Evolutionary conservation across 2,888 invertebrate species (phyloP), one percentile per base, ranked within the genome.

Genomic region (Tenthredo scrophulariae): DNA sequence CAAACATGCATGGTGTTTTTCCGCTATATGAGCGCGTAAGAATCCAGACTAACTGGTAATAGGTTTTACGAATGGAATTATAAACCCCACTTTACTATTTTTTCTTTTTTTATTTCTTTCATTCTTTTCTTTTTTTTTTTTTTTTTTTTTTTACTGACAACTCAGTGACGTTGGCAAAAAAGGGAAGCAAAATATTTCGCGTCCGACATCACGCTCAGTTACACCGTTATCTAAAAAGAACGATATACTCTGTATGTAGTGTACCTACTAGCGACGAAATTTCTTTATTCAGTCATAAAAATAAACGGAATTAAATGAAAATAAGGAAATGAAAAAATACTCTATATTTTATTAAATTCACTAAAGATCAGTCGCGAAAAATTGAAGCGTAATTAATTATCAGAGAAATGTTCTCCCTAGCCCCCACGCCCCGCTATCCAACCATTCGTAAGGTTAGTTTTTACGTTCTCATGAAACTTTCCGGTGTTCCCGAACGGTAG

Each of bases 401-500:
- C n/a, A 6, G 54, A 77, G 54, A 77, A 54, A 77, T 50, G 18
- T 75, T 22, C 22, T 75, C 62, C 62, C 13, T 13, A 3, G 15
- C 15, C 10, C 6, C n/a, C 6, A 10, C 62, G 26, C 22, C 62
- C 26, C 22, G 22, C 33, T 33, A 4, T 0, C 37, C 37, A 7
- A 7, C 37, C 33, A 43, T 29, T 22, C 77, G 62, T 62, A 33
- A 80, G 80, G 80, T 80, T 80, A 80, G 80, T 80, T 80, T 80
- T 80, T 80, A 80, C 40, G 40, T 80, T 46, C 22, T 26, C 40
- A 40, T 37, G 29, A 58, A 80, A 80, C 67, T 62, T 80, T 79
- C 79, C 79, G 80, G 80, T 80, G 80, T 62, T 62, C 62, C 62
- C 37, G 62, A 80, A 80, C 58, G 62, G 62, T 62, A 80, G 37